Evolutionary conservation across 2,888 invertebrate species (phyloP).

Genomic region (Congeria kusceri): DNA sequence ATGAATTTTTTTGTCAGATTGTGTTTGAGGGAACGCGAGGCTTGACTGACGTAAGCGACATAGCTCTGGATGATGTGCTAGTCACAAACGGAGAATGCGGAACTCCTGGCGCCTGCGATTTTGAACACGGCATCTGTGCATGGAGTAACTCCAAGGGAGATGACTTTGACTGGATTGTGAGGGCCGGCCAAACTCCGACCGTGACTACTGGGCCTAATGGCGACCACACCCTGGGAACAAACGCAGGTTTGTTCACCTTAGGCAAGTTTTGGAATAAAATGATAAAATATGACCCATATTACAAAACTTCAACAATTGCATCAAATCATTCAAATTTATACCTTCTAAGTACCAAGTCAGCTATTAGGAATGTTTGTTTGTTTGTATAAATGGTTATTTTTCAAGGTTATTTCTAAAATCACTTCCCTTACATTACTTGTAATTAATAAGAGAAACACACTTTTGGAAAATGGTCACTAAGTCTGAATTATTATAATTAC

Average conservation of each 20-base stretch:
- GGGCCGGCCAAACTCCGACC: conserved; percentile 64
- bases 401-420: no score
- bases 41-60: conserved; percentile 73
- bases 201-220: conserved; percentile 69
- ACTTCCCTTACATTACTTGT: no score
- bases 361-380: no score
- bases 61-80: conserved; percentile 80
- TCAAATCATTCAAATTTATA: no score
- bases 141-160: conserved; percentile 72
- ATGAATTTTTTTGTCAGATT: conserved; percentile 45
- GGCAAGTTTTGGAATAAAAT: no score
- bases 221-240: conserved; percentile 71
- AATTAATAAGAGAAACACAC: no score
- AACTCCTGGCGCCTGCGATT: conserved; percentile 71
- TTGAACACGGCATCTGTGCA: conserved; percentile 76
- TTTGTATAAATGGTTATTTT: no score
- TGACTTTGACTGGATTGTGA: conserved; percentile 77
- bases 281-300: no score
- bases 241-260: conserved; percentile 31
- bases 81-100: conserved; percentile 68
- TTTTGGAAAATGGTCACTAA: no score
- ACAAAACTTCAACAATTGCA: no score
- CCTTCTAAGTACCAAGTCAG: no score
- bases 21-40: conserved; percentile 79
- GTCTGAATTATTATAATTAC: no score